A percentile compares a stretch with the other conserved stretches of the same genome.
phyloP scores from a whole-genome alignment of 2,888 invertebrate genomes.

The Meandrusa payeni region DNA sequence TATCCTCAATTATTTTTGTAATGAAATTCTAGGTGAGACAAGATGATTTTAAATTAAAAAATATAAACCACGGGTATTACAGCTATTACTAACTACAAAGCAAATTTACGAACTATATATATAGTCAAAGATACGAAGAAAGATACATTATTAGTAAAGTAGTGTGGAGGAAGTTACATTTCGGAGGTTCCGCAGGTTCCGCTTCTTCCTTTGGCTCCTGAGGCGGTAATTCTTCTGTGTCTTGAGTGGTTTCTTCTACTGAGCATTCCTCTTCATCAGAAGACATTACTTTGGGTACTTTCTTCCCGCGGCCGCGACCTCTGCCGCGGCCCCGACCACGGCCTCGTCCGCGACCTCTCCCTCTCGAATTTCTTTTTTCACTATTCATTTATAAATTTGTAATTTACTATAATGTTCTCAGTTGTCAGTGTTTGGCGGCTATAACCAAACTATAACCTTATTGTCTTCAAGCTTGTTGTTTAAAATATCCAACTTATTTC shows the following conservation, averaged over 20 bases:
- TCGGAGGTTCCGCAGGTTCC: constrained; percentile 68
- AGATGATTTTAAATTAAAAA: no score
- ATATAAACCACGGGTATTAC: no score
- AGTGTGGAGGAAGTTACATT: no score
- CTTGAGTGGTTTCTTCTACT: constrained; percentile 74
- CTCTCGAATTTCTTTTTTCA: constrained; percentile 84
- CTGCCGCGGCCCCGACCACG: constrained; percentile 88
- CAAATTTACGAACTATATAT: no score
- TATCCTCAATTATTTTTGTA: no score
- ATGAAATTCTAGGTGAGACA: no score
- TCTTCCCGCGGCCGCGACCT: constrained; percentile 86
- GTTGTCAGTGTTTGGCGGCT: constrained; percentile 10
- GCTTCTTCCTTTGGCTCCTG: constrained; percentile 72
- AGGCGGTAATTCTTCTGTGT: constrained; percentile 66
- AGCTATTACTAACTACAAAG: no score
- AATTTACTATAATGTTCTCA: constrained; percentile 12
- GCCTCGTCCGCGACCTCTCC: constrained; percentile 88
- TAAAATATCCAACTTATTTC: neutral
- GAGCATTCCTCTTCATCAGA: constrained; percentile 81
- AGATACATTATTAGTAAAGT: no score
- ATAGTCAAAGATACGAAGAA: no score
- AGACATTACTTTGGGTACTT: constrained; percentile 85
- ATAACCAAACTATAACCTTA: constrained; percentile 20
- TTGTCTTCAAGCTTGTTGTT: neutral
- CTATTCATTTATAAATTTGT: constrained; percentile 54